Evolutionary conservation across 2,888 invertebrate species (phyloP).

Genomic region (Eilema sororculum): DNA sequence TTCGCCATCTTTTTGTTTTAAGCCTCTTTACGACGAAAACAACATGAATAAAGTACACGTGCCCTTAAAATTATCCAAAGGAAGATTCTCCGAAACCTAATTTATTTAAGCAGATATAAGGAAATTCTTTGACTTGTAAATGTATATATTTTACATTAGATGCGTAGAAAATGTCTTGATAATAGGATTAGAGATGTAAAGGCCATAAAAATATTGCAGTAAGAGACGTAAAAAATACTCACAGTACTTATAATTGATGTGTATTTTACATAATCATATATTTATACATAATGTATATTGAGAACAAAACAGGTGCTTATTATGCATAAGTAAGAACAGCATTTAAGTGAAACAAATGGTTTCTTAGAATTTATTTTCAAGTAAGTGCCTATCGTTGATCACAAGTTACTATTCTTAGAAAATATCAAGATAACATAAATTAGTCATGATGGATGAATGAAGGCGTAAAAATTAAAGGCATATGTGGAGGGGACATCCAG

Average conservation of each 20-base stretch:
- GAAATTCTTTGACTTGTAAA: slow-evolving; percentile 51
- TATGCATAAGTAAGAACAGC: background rate
- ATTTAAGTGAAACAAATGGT: no score
- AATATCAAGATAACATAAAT: no score
- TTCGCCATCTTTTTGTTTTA: slow-evolving; percentile 81
- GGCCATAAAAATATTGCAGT: slow-evolving; percentile 30
- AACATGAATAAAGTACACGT: slow-evolving; percentile 53
- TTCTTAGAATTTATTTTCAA: no score
- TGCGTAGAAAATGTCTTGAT: slow-evolving; percentile 42
- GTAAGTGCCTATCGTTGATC: no score
- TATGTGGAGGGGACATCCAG: no score
- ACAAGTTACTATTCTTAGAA: no score
- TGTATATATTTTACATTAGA: slow-evolving; percentile 45
- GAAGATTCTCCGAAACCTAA: slow-evolving; percentile 43
- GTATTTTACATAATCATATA: background rate
- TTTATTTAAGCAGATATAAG: slow-evolving; percentile 43
- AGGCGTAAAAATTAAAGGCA: no score
- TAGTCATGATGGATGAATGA: no score
- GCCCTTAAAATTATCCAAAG: slow-evolving; percentile 43
- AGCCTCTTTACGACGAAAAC: slow-evolving; percentile 70
- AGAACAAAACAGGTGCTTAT: background rate
- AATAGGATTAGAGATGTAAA: slow-evolving; percentile 43
- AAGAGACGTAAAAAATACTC: background rate
- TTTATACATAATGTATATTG: no score
- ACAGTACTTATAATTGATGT: background rate